Evolutionary conservation across 2,797 vertebrate genomes (phyloP).

Genomic region (Kryptolebias ocellatus): DNA sequence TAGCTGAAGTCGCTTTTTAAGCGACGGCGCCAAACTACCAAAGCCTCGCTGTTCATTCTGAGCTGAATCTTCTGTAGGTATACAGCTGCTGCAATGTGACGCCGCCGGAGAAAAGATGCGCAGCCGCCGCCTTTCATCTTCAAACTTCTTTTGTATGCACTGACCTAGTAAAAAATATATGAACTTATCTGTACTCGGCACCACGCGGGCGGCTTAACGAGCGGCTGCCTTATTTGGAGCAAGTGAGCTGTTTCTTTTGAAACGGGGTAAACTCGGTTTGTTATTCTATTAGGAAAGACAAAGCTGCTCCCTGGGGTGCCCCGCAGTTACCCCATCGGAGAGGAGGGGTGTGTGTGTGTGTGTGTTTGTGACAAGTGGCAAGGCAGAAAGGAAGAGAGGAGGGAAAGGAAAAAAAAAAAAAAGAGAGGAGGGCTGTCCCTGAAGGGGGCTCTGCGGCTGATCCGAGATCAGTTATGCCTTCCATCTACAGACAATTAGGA

Average conservation of each 20-base stretch:
- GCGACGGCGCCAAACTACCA: constrained; percentile 63
- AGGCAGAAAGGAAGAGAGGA: constrained; percentile 43
- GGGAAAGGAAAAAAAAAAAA: constrained; percentile 2
- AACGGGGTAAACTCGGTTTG: constrained; percentile 75
- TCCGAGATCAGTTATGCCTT: constrained; percentile 73
- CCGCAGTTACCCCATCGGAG: constrained; percentile 70
- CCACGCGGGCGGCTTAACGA: constrained; percentile 56
- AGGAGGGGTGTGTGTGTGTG: constrained; percentile 11
- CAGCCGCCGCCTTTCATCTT: constrained; percentile 71
- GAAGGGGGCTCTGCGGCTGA: constrained; percentile 63
- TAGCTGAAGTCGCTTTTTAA: constrained; percentile 59
- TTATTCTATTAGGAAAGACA: constrained; percentile 79
- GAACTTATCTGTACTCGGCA: constrained; percentile 62
- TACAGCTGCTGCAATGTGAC: constrained; percentile 45
- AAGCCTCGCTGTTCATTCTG: constrained; percentile 68
- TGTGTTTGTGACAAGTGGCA: constrained; percentile 33
- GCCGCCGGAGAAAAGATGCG: constrained; percentile 64
- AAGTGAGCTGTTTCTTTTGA: constrained; percentile 68
- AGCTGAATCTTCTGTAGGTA: constrained; percentile 63
- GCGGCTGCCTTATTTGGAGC: constrained; percentile 58
- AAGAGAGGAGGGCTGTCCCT: constrained; percentile 59
- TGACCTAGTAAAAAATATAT: constrained; percentile 74
- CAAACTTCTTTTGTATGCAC: constrained; percentile 71
- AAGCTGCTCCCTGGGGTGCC: constrained; percentile 71
- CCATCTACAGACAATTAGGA: constrained; percentile 77